Conservation (phyloP, 2,113 vertebrate species). For the Alces alces region DNA sequence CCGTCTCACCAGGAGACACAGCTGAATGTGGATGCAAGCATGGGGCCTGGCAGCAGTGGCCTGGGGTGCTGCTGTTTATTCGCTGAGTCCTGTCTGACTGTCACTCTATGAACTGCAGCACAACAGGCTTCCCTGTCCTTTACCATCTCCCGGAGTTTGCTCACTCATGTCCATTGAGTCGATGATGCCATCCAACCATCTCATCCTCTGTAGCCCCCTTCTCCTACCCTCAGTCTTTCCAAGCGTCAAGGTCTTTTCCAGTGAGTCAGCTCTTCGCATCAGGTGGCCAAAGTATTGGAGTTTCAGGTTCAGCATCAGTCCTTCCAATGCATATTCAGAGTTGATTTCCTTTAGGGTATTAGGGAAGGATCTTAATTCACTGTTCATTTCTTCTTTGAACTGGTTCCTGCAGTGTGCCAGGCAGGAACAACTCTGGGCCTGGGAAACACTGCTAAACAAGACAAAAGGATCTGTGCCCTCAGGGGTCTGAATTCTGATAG, state of each 20-base stretch:
- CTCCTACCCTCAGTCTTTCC: not conserved
- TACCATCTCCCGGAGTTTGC: not conserved
- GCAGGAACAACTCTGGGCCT: not conserved
- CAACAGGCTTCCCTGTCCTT: not conserved
- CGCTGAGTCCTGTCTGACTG: not conserved
- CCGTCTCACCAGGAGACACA: accelerated
- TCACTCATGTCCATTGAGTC: not conserved
- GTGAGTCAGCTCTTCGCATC: not conserved
- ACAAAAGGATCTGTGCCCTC: not conserved
- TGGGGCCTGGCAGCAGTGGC: accelerated
- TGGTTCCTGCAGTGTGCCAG: not conserved
- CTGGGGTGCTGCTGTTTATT: not conserved
- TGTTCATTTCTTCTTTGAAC: not conserved
- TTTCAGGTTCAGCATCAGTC: not conserved
- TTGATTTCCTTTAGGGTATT: not conserved
- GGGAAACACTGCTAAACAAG: not conserved
- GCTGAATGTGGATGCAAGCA: accelerated
- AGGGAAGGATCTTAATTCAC: not conserved
- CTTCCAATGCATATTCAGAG: not conserved
- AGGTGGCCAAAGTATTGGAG: not conserved
- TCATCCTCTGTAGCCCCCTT: not conserved
- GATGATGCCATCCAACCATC: not conserved
- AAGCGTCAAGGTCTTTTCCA: not conserved
- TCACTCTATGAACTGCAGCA: not conserved
- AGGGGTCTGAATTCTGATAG: not conserved